Conservation (phyloP, 2,113 vertebrate genomes). For the Clarias macrocephalus region DNA sequence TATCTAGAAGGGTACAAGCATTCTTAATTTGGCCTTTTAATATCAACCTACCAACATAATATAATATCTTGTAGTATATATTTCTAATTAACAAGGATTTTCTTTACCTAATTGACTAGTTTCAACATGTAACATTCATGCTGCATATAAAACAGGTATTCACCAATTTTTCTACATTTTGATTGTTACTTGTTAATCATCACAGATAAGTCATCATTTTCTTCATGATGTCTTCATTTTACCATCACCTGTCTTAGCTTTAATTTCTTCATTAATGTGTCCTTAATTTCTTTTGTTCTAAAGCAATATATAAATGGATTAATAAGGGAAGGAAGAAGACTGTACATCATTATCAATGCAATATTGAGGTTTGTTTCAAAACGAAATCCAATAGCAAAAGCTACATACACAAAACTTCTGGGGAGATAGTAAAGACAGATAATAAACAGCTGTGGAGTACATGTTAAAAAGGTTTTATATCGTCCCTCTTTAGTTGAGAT, state of each 20-base stretch:
- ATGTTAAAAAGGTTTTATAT: conserved; percentile 65
- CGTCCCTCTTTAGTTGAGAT: conserved; percentile 49
- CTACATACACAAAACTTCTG: conserved; percentile 67
- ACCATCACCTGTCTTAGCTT: conserved; percentile 48
- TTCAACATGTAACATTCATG: not conserved
- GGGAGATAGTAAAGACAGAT: conserved; percentile 70
- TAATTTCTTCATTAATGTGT: conserved; percentile 48
- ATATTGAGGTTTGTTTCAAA: conserved; percentile 60
- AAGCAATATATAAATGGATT: conserved; percentile 56
- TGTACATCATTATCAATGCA: conserved; percentile 64
- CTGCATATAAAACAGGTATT: not conserved
- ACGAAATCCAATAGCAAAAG: conserved; percentile 48
- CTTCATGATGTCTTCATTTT: conserved; percentile 4
- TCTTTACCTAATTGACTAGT: not conserved
- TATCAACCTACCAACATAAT: not conserved
- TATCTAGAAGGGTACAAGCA: too few species aligned
- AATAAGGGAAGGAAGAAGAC: conserved; percentile 64
- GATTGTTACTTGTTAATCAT: not conserved
- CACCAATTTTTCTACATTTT: not conserved
- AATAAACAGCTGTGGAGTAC: conserved; percentile 68
- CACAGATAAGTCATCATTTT: not conserved
- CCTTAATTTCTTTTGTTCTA: conserved; percentile 67
- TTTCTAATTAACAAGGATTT: not conserved
- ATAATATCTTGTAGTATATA: not conserved
- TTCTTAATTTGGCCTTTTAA: not conserved